These are phyloP conservation scores for Girardinus metallicus DNA, from an alignment of 2,797 vertebrate species.

Conservation along the genomic window DNA sequence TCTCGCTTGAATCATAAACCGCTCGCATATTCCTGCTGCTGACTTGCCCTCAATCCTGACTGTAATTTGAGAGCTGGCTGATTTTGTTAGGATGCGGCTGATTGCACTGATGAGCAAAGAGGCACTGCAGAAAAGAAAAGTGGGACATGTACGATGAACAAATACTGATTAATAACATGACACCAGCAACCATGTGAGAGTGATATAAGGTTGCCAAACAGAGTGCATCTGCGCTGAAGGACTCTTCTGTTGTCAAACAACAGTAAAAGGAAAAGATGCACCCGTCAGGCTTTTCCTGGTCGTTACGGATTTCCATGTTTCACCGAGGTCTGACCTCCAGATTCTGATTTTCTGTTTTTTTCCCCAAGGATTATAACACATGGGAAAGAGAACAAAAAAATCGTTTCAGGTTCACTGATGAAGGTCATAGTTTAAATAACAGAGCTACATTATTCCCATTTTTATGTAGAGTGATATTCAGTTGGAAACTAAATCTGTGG, in stretches of 20 bases:
- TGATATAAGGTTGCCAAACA: constrained; percentile 40
- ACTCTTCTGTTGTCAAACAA: constrained; percentile 15
- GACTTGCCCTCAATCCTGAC: constrained; percentile 59
- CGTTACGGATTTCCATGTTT: background rate
- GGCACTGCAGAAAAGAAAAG: constrained; percentile 60
- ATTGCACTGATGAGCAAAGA: constrained; percentile 69
- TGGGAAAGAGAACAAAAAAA: background rate
- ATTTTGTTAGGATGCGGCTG: constrained; percentile 69
- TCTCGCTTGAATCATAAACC: constrained; percentile 45
- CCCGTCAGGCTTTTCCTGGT: background rate
- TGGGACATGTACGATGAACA: constrained; percentile 54
- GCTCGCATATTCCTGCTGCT: constrained; percentile 43
- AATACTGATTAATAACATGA: constrained; percentile 55
- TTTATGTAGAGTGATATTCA: background rate
- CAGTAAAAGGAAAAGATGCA: background rate
- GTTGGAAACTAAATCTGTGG: background rate
- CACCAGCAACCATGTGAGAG: constrained; percentile 43
- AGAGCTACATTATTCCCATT: background rate
- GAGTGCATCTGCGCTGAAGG: constrained; percentile 27
- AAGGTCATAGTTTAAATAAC: background rate
- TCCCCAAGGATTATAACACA: background rate
- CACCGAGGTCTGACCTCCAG: background rate
- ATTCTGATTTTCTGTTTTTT: background rate
- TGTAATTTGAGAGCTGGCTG: constrained; percentile 68
- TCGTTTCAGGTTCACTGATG: background rate